Evolutionary conservation across 1,140 invertebrate genomes (phyloP), one percentile per base, ranked within the genome.

Genomic region (Pinna nobilis): DNA sequence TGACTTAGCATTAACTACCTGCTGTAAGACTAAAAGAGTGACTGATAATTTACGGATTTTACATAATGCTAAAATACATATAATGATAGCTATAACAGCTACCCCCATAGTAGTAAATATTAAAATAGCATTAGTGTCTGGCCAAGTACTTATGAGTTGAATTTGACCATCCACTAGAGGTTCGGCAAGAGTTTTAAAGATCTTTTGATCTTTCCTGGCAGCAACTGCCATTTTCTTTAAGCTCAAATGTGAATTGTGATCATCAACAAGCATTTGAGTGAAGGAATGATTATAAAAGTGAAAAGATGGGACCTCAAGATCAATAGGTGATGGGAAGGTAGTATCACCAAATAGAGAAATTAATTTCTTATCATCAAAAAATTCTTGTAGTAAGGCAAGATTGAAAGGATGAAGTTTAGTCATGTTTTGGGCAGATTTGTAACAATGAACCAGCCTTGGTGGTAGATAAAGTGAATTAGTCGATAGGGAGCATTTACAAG

Each of bases 151-250:
- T n/a, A 53, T 9, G 5, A 74, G 20, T 2, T 11, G n/a, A 23
- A 63, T 68, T 30, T 68, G 20, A 33, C 71, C 32, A 59, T 51
- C 28, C 11, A 68, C 23, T 1, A 74, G 47, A 4, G 65, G 47
- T 63, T 68, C 71, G 18, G 64, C 15, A 23, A 74, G 28, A 57
- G 61, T 51, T 55, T 74, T 61, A 53, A 74, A 74, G 35, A 61
- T 67, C 4, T 59, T 20, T 35, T 49, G 7, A 63, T 74, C 71
- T n/a, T 74, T 51, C 44, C 33, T 47, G 28, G 71, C 51, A 18
- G 71, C 71, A 20, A 33, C 9, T 23, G 57, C 65, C 55, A 74
- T 61, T 47, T 74, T 74, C 32, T 50, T 61, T 15, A 60, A n/a
- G 47, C 71, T 73, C 7, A 72, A 37, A 53, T 73, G 64, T 37